phyloP scores from a whole-genome alignment of 2,797 vertebrate genomes.

The Parauchenoglanis punctatus region DNA sequence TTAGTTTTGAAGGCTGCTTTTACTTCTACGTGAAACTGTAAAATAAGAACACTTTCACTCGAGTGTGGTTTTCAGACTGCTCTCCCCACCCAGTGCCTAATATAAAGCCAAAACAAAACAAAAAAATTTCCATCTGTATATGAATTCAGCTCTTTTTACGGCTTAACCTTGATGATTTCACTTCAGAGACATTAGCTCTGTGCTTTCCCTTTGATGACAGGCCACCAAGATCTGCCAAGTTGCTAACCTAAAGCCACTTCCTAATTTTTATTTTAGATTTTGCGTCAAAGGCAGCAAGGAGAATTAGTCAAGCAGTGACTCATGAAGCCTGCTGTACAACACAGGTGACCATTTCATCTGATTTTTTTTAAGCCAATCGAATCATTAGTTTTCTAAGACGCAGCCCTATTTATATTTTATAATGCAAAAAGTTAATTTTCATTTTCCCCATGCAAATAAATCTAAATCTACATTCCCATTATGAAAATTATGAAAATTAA shows the following conservation, averaged over 20 bases:
- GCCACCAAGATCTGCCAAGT: conserved; percentile 20
- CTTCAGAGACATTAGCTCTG: conserved; percentile 23
- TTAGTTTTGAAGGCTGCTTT: background rate
- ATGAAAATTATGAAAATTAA: background rate
- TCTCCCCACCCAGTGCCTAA: background rate
- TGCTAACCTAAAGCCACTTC: conserved; percentile 48
- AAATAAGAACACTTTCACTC: background rate
- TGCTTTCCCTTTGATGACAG: conserved; percentile 39
- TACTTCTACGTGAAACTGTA: conserved; percentile 17
- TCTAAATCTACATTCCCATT: background rate
- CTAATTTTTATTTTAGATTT: conserved; percentile 54
- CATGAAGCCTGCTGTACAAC: background rate
- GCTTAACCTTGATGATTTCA: background rate
- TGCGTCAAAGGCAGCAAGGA: conserved; percentile 17
- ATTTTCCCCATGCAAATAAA: background rate
- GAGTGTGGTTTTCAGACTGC: background rate
- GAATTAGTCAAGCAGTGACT: background rate
- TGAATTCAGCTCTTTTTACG: background rate
- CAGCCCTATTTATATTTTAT: background rate
- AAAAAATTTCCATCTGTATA: background rate
- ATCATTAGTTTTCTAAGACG: background rate
- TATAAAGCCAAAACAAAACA: background rate
- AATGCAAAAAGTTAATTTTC: background rate
- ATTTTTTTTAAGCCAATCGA: background rate
- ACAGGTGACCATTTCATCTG: conserved; percentile 7